Evolutionary conservation across 2,888 invertebrate genomes (phyloP), one percentile per base, ranked within the genome.

Genomic region (Eutolmus rufibarbis): DNA sequence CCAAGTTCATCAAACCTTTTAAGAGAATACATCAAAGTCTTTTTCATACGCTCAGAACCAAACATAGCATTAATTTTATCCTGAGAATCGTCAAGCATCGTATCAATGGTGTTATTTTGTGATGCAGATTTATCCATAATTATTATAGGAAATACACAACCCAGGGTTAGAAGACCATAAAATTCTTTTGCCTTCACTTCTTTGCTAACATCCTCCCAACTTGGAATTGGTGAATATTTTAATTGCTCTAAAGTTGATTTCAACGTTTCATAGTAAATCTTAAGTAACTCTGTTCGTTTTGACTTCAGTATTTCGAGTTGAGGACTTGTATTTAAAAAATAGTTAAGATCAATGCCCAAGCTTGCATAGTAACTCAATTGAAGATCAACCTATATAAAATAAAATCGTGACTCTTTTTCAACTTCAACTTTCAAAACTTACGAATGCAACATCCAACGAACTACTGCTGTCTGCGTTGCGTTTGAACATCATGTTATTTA

Each of bases 401-500:
- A 57, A 66, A 66, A 37, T 9, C 34, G 40, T 66, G 12, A 57
- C 56, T 12, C 12, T 34, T n/a, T 9, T 5, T 19, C 28, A 56
- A 31, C 1, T 57, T 28, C 16, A 12, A 31, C 74, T 1, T 28
- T 28, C 34, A 8, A n/a, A 91, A 91, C 93, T 91, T 90, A 93
- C 93, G 88, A 93, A 93, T 88, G 91, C 91, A 16, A 92, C 91
- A 31, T 93, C 93, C 56, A 90, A 89, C 9, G 93, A 90, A 14
- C 0, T 28, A 28, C 31, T 74, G 28, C 90, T 91, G 40, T 90
- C 88, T 28, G 91, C 89, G 87, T 92, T 89, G 88, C 93, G 93
- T 89, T 93, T 92, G 88, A 94, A 94, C 89, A 94, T 92, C 89
- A 94, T 92, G 89, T 94, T 94, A 88, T 94, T 94, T 0, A 93